These are phyloP conservation scores for Physocephala rufipes DNA, from an alignment of 2,888 invertebrate species.

Conservation along the genomic window DNA sequence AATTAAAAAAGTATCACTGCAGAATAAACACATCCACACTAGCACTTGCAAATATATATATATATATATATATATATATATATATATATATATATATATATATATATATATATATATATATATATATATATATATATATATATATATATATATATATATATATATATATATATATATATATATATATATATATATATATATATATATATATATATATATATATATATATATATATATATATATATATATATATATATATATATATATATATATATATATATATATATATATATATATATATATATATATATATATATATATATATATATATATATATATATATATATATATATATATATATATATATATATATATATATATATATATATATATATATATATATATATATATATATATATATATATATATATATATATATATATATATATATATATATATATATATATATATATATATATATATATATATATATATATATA, in stretches of 20 bases:
- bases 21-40: conserved; percentile 32
- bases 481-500: not conserved
- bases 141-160: not conserved
- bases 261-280: conserved; percentile 5
- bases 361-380: not conserved
- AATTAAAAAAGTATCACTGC: conserved; percentile 31
- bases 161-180: conserved; percentile 14
- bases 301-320: conserved; percentile 13
- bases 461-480: conserved; percentile 22
- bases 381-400: conserved; percentile 22
- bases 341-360: conserved; percentile 18
- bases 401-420: not conserved
- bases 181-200: not conserved
- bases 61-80: not conserved
- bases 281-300: not conserved
- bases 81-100: conserved; percentile 22
- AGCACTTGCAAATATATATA: not conserved
- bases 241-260: conserved; percentile 7
- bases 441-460: not conserved
- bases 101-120: not conserved
- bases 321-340: not conserved
- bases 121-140: conserved; percentile 18
- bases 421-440: conserved; percentile 24
- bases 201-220: conserved; percentile 13
- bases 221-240: not conserved